Percentiles rank a stretch among this genome's conserved stretches.
Conservation (phyloP, 1,140 invertebrate genomes). For the Lepidurus packardi region DNA sequence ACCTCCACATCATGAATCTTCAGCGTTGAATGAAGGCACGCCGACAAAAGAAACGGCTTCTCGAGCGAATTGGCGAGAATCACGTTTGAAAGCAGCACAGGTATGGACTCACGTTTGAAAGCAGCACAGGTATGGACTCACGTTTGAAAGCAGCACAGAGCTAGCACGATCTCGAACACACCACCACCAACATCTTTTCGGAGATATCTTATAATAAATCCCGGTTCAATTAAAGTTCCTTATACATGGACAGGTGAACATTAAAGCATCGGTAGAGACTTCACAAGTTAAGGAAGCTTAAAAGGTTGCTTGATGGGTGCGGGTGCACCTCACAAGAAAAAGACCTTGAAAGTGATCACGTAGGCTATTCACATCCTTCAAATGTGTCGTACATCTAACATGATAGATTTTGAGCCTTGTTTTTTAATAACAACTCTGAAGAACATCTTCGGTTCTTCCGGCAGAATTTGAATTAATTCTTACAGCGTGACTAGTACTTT, state of each 20-base stretch:
- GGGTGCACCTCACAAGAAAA: too few relatives aligned
- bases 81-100: constrained; percentile 8
- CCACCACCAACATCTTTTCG: too few relatives aligned
- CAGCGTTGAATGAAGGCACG: constrained; percentile 3
- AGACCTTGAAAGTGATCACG: constrained; percentile 18
- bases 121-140: neutral
- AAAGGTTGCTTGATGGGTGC: too few relatives aligned
- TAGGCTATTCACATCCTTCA: constrained; percentile 21
- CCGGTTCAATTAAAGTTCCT: too few relatives aligned
- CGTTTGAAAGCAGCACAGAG: too few relatives aligned
- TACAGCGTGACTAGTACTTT: neutral
- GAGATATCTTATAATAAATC: too few relatives aligned
- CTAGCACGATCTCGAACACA: too few relatives aligned
- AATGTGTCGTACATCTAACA: constrained; percentile 11
- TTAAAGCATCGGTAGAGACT: too few relatives aligned
- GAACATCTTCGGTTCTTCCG: neutral
- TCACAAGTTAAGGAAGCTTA: too few relatives aligned
- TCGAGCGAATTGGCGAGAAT: neutral
- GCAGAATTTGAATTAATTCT: constrained; percentile 3
- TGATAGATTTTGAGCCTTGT: neutral
- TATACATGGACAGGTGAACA: too few relatives aligned
- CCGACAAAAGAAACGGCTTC: neutral
- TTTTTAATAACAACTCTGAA: neutral
- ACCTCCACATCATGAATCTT: constrained; percentile 8
- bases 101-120: neutral